Base-by-base conservation (phyloP, 2,797 vertebrate genomes). In the Lacerta bilineata region DNA sequence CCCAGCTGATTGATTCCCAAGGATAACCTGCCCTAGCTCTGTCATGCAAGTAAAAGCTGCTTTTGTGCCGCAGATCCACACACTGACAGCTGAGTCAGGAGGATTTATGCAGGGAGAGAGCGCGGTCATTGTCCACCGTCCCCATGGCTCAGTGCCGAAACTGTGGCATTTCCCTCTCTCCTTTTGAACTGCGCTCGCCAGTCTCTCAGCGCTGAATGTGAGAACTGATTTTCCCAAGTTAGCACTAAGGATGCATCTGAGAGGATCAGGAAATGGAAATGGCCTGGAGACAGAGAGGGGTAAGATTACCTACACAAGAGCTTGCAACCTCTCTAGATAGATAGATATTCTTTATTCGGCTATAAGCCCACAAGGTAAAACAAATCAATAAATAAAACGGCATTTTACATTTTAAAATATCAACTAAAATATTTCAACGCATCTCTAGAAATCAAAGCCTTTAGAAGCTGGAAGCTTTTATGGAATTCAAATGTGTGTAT, bases 201-300 rank as follows among this genome's bases (percentile, higher is more conserved):
- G 94, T 93, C 94, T 96, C 95, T 96, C 94, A 95, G 94, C 92
- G 61, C 92, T 94, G 89, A 95, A 96, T 71, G 94, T 95, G 95
- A 95, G 95, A 96, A 95, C 86, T 83, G 90, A 81, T 94, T 96
- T 95, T 93, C 94, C 92, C 94, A 95, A 96, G 95, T 97, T 96
- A 96, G 91, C 93, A 86, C 93, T 89, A 83, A 95, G 86, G 84
- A 90, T 95, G 71, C 89, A 76, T 94, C 89, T 95, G 94, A 95
- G 93, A 93, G 90, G 79, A 75, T 91, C 91, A 90, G 94, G 95
- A 96, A 96, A 94, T 87, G 90, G 91, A 93, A 90, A 83, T 86
- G 88, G 68, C 59, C 43, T 77, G 36, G 25, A 78, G 83, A 84
- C 43, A 33, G 23, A 8, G 78, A 36, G 87, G 79, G 87, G 90